These are phyloP conservation scores for Vollenhovia emeryi DNA, from an alignment of 1,140 invertebrate genomes.

Conservation along the genomic window DNA sequence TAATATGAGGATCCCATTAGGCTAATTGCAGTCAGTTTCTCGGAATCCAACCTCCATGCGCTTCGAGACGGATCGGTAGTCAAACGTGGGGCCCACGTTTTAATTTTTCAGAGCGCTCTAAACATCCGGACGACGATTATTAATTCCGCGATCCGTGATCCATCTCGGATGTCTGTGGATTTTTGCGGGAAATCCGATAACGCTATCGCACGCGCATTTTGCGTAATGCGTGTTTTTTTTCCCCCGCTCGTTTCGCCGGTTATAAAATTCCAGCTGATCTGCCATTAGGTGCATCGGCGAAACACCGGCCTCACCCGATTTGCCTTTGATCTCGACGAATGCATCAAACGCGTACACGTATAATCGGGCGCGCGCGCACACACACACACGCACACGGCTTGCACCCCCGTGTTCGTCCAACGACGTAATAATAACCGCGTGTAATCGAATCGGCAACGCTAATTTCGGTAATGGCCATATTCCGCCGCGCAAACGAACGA, in stretches of 20 bases:
- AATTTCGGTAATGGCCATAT: conserved; percentile 66
- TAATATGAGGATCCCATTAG: neutral
- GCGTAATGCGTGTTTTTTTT: conserved; percentile 11
- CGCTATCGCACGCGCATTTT: neutral
- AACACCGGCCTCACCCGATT: neutral
- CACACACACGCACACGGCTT: neutral
- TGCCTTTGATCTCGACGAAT: conserved; percentile 42
- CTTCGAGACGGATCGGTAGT: neutral
- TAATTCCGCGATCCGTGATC: neutral
- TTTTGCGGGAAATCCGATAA: conserved; percentile 11
- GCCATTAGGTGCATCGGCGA: conserved; percentile 9
- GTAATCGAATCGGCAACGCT: conserved; percentile 58
- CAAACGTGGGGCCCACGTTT: no score
- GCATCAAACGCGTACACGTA: neutral
- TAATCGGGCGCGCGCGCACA: neutral
- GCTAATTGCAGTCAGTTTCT: neutral
- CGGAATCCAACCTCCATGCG: neutral
- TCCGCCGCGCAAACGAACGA: conserved; percentile 22
- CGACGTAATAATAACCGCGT: conserved; percentile 54
- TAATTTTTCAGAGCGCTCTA: neutral
- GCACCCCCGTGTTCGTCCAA: neutral
- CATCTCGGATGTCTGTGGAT: neutral
- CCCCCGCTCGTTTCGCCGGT: no score
- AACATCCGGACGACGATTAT: neutral
- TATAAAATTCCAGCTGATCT: conserved; percentile 44